Percentiles rank a stretch among this genome's conserved stretches.
These are phyloP conservation scores for Iguana delicatissima DNA, from an alignment of 2,797 vertebrate genomes.

Conservation along the genomic window DNA sequence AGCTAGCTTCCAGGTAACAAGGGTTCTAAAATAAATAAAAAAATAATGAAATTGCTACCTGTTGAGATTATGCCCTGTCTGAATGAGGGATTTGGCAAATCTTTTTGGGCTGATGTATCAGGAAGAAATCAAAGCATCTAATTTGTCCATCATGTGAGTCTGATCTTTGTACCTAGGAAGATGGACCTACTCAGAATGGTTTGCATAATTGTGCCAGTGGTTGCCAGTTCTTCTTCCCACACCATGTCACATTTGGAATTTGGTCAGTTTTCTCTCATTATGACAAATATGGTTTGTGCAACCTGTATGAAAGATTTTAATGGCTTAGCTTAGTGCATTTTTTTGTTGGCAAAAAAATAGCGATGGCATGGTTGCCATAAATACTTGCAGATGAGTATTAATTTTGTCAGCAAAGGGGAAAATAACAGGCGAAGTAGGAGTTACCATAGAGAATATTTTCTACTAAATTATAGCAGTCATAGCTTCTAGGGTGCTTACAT, in stretches of 20 bases:
- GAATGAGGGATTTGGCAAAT: conserved; percentile 25
- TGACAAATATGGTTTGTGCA: not conserved
- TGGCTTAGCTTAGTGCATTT: not conserved
- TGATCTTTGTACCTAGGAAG: not conserved
- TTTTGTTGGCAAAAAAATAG: not conserved
- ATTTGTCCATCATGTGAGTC: not conserved
- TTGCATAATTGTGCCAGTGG: not conserved
- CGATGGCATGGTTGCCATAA: not conserved
- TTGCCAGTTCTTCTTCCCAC: not conserved
- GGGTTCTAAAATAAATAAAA: conserved; percentile 10
- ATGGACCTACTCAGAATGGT: not conserved
- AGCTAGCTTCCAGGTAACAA: conserved; percentile 94
- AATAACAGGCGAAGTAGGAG: not conserved
- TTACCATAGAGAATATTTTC: not conserved
- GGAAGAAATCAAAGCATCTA: not conserved
- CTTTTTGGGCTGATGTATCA: conserved; percentile 12
- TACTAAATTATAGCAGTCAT: not conserved
- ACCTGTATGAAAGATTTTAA: not conserved
- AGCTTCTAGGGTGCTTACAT: not conserved
- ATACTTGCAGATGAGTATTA: not conserved
- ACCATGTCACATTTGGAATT: not conserved
- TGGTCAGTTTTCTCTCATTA: not conserved
- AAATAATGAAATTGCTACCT: conserved; percentile 1
- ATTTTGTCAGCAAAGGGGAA: not conserved
- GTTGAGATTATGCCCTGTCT: conserved; percentile 31